Percentiles rank a stretch among this genome's conserved stretches.
Conservation (phyloP, 2,888 invertebrate species). For the Caenorhabditis sp. region DNA sequence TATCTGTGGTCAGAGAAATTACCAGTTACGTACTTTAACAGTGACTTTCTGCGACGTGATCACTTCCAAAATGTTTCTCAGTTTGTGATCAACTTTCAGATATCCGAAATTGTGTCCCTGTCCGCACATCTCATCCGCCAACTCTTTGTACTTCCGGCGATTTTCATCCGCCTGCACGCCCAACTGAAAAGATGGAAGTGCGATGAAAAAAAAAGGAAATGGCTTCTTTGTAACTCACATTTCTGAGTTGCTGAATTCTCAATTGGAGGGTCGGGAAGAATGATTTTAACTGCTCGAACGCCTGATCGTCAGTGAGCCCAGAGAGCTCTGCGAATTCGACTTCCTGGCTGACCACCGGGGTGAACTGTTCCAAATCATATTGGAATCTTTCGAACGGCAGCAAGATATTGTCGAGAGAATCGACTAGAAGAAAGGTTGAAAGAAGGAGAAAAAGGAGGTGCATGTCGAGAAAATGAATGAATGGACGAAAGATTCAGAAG, state of each 20-base stretch:
- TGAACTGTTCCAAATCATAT: conserved; percentile 28
- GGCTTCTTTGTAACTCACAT: not conserved
- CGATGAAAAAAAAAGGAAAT: too few species aligned
- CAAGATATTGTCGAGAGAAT: conserved; percentile 19
- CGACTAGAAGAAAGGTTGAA: not conserved
- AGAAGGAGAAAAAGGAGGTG: conserved; percentile 3
- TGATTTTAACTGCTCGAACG: conserved; percentile 30
- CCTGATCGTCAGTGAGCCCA: conserved; percentile 43
- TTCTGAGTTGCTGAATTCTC: conserved; percentile 29
- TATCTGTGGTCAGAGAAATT: too few species aligned
- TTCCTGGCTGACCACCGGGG: conserved; percentile 40
- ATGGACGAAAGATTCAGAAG: not conserved
- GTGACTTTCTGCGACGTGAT: conserved; percentile 3
- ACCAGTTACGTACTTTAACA: not conserved
- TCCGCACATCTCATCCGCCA: conserved; percentile 23
- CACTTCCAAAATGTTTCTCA: conserved; percentile 16
- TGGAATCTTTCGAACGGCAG: conserved; percentile 35
- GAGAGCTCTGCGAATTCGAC: conserved; percentile 39
- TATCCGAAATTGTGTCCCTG: conserved; percentile 13
- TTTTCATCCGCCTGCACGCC: conserved; percentile 18
- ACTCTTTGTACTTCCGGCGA: conserved; percentile 12
- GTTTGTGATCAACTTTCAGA: conserved; percentile 8
- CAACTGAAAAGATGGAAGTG: conserved; percentile 22
- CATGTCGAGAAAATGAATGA: conserved; percentile 3
- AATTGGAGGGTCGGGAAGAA: conserved; percentile 31